Percentiles rank a stretch among this genome's conserved stretches.
phyloP scores from a whole-genome alignment of 1,140 invertebrate species.

The Proales similis region DNA sequence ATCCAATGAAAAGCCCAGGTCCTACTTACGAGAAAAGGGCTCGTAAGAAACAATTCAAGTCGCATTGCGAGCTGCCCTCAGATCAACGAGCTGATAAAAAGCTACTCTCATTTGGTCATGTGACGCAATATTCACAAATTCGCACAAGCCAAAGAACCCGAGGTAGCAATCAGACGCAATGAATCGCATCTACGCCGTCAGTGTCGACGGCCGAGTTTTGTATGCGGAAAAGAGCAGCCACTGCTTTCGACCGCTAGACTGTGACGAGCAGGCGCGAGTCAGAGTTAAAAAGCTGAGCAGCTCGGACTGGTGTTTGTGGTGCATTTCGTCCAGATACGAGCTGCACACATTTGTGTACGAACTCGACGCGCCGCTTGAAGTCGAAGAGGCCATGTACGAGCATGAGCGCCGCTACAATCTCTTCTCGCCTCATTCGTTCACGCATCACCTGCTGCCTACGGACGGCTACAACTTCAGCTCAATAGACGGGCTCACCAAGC shows the following conservation, averaged over 20 bases:
- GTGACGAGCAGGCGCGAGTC: not conserved
- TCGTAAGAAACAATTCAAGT: too few relatives aligned
- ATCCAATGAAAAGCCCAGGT: too few relatives aligned
- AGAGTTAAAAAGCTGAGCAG: conserved; percentile 17
- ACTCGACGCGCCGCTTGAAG: conserved; percentile 17
- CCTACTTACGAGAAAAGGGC: too few relatives aligned
- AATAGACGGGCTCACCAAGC: not conserved
- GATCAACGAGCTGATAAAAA: too few relatives aligned
- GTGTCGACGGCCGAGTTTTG: conserved; percentile 19
- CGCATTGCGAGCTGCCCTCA: too few relatives aligned
- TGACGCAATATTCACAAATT: too few relatives aligned
- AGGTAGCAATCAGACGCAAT: too few relatives aligned
- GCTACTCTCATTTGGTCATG: too few relatives aligned
- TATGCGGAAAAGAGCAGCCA: conserved; percentile 15
- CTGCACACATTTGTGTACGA: conserved; percentile 16
- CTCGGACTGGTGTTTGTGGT: conserved; percentile 21
- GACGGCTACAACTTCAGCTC: conserved; percentile 11
- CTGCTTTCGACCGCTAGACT: not conserved
- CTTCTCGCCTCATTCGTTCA: not conserved
- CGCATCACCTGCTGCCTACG: not conserved
- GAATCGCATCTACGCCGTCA: conserved; percentile 7
- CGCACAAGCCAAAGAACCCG: too few relatives aligned
- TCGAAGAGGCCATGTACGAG: conserved; percentile 17
- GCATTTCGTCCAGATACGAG: conserved; percentile 13
- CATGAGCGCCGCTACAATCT: conserved; percentile 24